Base-by-base conservation (phyloP, 2,113 vertebrate genomes). In the Pachycephala philippinensis region DNA sequence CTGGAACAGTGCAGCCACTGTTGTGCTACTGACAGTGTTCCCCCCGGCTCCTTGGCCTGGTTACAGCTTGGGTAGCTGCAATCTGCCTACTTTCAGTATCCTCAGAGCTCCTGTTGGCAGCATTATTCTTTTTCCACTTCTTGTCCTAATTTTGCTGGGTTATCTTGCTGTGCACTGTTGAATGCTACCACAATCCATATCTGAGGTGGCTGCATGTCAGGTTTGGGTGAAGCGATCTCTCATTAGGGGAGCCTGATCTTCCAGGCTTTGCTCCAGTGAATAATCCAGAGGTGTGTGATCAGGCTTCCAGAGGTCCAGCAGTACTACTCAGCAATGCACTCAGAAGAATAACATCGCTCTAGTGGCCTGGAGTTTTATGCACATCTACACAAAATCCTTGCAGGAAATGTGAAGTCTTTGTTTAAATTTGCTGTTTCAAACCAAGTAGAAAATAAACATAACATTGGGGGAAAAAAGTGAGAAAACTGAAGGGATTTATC, bases 11-110 rank as follows among this genome's bases (percentile, higher is more conserved):
- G 33, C 56, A 85, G 64, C 60, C 60, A 37, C 78, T 60, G 11
- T 60, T 71, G 64, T 66, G 27, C 79, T 77, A 56, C 64, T 57
- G 72, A 89, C 26, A 90, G 89, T 4, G 3, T 53, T 28, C 30
- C 72, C 60, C 31, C 35, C 0, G 1, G 69, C 72, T 93, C 74
- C 89, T 89, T 94, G 92, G 92, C 94, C 89, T 1, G 9, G 30
- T 69, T 70, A 93, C 95, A 94, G 57, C 57, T 88, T 7, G 14
- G 49, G 83, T 84, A 84, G 90, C 84, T 92, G 81, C 92, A 96
- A n/a, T 86, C 60, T 96, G 82, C 76, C 61, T 87, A 13, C 64
- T 93, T 81, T 60, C 14, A 11, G 42, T 89, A 45, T 89, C 89
- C 77, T 52, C 17, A n/a, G 90, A 82, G 80, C 15, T 95, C 42